Base-by-base conservation (phyloP, 1,140 invertebrate genomes). In the Drosophila seguyi region DNA sequence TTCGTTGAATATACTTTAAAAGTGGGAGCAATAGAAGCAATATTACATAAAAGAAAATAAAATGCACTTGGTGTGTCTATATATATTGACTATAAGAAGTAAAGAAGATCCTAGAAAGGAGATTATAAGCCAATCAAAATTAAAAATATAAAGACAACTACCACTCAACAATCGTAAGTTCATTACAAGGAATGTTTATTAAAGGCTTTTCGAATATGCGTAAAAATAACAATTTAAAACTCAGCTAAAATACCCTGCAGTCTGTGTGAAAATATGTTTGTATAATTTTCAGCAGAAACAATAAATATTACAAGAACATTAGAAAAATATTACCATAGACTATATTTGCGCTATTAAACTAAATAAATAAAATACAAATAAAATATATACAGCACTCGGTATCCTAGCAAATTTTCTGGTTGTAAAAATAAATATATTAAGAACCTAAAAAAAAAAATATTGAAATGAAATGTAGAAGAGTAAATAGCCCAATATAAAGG, bases 1-100 rank as follows among this genome's bases (percentile, higher is more conserved):
- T 48, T 29, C n/a, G 2, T n/a, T 38, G 11, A 36, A 27, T 45
- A 25, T 55, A 27, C 4, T 34, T 69, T 71, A 22, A 18, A n/a
- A n/a, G n/a, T n/a, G n/a, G n/a, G n/a, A n/a, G n/a, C n/a, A 48
- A 4, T 20, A 34, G 20, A 2, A 31, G 27, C 0, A 4, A 50
- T 50, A 29, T 2, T 11, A 29, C 4, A 13, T 3, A 0, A n/a
- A n/a, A 27, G 14, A n/a, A 27, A 27, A 48, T n/a, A n/a, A 16
- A 8, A 4, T 27, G 25, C 7, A 11, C 1, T n/a, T 1, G 1
- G 8, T 27, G 25, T 10, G 3, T 2, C 27, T 48, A n/a, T n/a
- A 10, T 27, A 1, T 48, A 10, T 0, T n/a, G 45, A 7, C 16
- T 47, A 47, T 25, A 25, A 16, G 1, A 47, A 10, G 3, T 14